Evolutionary conservation across 2,113 vertebrate species (phyloP), one percentile per base, ranked within the genome.

Genomic region (Bagarius yarrelli): DNA sequence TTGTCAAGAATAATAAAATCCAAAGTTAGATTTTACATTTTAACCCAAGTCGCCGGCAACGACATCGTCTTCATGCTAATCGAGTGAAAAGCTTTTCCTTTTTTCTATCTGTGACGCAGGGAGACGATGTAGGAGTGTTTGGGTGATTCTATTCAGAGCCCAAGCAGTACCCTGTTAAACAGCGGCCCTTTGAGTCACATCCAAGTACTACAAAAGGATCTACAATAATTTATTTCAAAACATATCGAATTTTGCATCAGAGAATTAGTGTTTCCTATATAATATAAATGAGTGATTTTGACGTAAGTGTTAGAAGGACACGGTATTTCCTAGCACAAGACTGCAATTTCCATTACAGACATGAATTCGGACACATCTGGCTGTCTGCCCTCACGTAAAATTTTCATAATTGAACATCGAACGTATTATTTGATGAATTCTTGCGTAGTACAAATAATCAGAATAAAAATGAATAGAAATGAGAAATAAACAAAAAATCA

Each of bases 171-270:
- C n/a, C 44, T 79, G 81, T 59, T 73, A 44, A 81, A 83, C 84
- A 85, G 84, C 84, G 84, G 57, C 84, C 36, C 84, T 83, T 32
- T 74, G 78, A 85, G 84, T 73, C 59, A 8, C 50, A 80, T 64
- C 11, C 8, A 12, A 19, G 81, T 50, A 85, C 44, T 67, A 36
- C 67, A 73, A 40, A 59, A 27, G 40, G 1, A 56, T 11, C 52
- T 61, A 23, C 27, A 63, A 8, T 5, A 14, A 12, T 21, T 11
- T 19, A 21, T 21, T 66, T 36, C 32, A 23, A 12, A 13, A 19
- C 32, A 36, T 66, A 36, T 66, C 34, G 21, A 3, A 66, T 34
- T 12, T 36, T 21, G 3, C 1, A 23, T 11, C 13, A 66, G 2
- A 23, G 8, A 21, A 13, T 66, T 23, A 23, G 32, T 36, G 18